Evolutionary conservation across 2,888 invertebrate genomes (phyloP).

Genomic region (Caenorhabditis panamensis): DNA sequence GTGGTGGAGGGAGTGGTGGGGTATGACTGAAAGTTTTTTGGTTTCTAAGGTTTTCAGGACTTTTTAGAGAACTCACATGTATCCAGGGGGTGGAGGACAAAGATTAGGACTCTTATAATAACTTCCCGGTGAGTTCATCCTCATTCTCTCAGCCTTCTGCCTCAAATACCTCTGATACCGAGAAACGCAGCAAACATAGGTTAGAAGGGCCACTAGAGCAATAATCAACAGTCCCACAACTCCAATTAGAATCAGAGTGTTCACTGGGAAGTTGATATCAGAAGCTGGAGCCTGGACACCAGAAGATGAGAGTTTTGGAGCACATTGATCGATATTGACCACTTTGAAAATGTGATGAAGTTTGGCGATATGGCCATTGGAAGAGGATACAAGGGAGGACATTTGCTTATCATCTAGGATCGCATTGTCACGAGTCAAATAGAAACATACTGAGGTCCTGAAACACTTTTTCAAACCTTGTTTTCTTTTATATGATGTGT

Average conservation of each 20-base stretch:
- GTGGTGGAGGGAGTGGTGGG: constrained; percentile 50
- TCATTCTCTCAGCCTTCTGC: constrained; percentile 37
- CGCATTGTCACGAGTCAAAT: constrained; percentile 52
- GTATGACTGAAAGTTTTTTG: constrained; percentile 43
- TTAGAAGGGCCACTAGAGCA: constrained; percentile 61
- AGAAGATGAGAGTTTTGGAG: constrained; percentile 15
- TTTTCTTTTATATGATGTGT: too few species aligned
- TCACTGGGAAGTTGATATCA: constrained; percentile 45
- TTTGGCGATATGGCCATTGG: constrained; percentile 49
- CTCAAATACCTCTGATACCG: constrained; percentile 41
- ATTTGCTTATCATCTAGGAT: constrained; percentile 55
- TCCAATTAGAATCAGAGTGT: constrained; percentile 63
- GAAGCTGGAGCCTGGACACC: neutral
- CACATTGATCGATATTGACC: constrained; percentile 46
- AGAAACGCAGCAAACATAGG: constrained; percentile 69
- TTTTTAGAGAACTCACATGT: constrained; percentile 28
- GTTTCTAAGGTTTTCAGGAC: too few species aligned
- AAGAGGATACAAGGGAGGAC: constrained; percentile 18
- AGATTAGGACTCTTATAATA: constrained; percentile 53
- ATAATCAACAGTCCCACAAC: constrained; percentile 58
- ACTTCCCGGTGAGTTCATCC: constrained; percentile 25
- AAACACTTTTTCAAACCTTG: too few species aligned
- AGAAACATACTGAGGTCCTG: constrained; percentile 61
- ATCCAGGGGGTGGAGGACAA: constrained; percentile 44
- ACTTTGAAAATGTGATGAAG: constrained; percentile 61